phyloP scores from a whole-genome alignment of 2,113 vertebrate species.

The Malaclemys terrapin region DNA sequence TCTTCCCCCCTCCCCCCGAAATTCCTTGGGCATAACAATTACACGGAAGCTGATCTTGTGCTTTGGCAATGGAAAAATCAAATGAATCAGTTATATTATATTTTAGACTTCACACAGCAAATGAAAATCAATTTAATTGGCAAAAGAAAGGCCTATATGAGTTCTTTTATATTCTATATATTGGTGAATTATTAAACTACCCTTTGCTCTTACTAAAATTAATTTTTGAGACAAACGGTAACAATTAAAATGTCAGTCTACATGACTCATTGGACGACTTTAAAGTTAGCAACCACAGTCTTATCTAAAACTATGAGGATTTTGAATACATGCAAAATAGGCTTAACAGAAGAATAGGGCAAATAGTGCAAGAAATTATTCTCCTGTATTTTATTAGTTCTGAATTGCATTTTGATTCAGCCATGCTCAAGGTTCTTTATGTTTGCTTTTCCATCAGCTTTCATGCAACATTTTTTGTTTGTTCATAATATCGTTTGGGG shows the following conservation, averaged over 20 bases:
- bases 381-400: not conserved
- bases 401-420: not conserved
- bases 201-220: constrained; percentile 21
- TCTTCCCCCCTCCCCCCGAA: not conserved
- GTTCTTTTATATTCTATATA: constrained; percentile 13
- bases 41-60: not conserved
- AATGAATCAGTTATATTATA: constrained; percentile 11
- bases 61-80: not conserved
- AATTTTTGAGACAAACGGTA: not conserved
- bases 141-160: constrained; percentile 17
- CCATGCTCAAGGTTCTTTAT: not conserved
- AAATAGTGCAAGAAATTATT: not conserved
- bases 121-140: constrained; percentile 40
- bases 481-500: not conserved
- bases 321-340: not conserved
- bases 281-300: not conserved
- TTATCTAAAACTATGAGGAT: not conserved
- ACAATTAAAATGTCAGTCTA: constrained; percentile 6
- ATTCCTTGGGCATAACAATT: constrained; percentile 8
- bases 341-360: not conserved
- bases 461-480: not conserved
- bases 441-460: not conserved
- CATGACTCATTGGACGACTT: not conserved
- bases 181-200: constrained; percentile 3
- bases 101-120: constrained; percentile 22